Conservation (phyloP, 2,113 vertebrate species). For the Mus spicilegus region DNA sequence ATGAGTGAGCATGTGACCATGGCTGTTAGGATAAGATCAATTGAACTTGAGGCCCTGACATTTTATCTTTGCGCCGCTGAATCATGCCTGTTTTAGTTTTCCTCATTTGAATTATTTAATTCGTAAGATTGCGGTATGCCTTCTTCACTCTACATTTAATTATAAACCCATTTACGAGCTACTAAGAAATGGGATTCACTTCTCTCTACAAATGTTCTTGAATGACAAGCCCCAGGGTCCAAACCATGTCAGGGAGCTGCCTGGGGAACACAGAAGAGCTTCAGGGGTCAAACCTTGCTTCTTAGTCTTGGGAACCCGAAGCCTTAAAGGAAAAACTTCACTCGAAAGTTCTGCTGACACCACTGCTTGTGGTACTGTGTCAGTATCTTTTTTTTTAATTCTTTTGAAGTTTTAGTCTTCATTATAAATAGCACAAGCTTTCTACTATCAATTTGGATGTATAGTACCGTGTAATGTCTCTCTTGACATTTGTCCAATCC, state of each 20-base stretch:
- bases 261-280: not conserved
- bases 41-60: not conserved
- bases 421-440: not conserved
- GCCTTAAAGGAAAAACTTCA: not conserved
- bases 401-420: not conserved
- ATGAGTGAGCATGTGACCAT: not conserved
- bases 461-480: not conserved
- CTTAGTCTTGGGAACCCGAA: not conserved
- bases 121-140: not conserved
- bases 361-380: not conserved
- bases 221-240: not conserved
- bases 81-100: not conserved
- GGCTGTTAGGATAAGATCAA: not conserved
- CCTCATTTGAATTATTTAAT: not conserved
- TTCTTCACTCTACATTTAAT: constrained; percentile 9
- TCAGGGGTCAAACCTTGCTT: not conserved
- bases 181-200: constrained; percentile 4
- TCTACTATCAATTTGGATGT: not conserved
- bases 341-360: not conserved
- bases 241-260: not conserved
- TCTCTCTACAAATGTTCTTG: constrained; percentile 9
- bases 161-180: not conserved
- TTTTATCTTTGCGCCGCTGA: constrained; percentile 2
- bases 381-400: not conserved
- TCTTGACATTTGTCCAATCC: not conserved